Evolutionary conservation across 2,113 vertebrate genomes (phyloP), one percentile per base, ranked within the genome.

Genomic region (Dasypus novemcinctus): DNA sequence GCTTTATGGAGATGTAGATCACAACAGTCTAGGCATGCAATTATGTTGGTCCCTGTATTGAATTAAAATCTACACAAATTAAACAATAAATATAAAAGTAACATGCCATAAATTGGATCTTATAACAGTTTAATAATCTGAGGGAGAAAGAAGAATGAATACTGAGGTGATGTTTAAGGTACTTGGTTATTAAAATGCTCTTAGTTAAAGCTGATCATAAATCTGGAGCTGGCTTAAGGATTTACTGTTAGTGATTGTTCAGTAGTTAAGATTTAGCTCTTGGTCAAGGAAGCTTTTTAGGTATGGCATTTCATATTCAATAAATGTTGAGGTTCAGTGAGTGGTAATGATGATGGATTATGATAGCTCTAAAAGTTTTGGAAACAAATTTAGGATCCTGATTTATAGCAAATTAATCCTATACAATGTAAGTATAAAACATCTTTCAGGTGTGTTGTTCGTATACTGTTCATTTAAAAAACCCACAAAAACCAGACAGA

Each of bases 11-110:
- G 63, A 20, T 72, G 27, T 96, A 89, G 89, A 85, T 96, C 91
- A 91, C 63, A 76, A 61, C 33, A 91, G 68, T 82, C 82, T 94
- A 95, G 75, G 83, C 41, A 52, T 76, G 11, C 87, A 87, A 87
- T 96, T 88, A 88, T 69, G 76, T 9, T 43, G 61, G 36, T 68
- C 61, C 27, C 54, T 88, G 89, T 89, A 91, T 61, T 91, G 69
- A 74, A 83, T 95, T 85, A 93, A 41, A 95, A 91, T 95, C 95
- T 83, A 63, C 52, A 75, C 86, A 92, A 76, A 91, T 94, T 90
- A 86, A 86, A 92, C 85, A 75, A 92, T 95, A 95, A 90, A 95
- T 93, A 74, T 33, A 76, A 84, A 23, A 52, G 25, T 41, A 90
- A 4, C 17, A 17, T 63, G 43, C 66, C 29, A 38, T 96, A 87